Evolutionary conservation across 2,888 invertebrate species (phyloP).

Genomic region (Rhyacophila evoluta): DNA sequence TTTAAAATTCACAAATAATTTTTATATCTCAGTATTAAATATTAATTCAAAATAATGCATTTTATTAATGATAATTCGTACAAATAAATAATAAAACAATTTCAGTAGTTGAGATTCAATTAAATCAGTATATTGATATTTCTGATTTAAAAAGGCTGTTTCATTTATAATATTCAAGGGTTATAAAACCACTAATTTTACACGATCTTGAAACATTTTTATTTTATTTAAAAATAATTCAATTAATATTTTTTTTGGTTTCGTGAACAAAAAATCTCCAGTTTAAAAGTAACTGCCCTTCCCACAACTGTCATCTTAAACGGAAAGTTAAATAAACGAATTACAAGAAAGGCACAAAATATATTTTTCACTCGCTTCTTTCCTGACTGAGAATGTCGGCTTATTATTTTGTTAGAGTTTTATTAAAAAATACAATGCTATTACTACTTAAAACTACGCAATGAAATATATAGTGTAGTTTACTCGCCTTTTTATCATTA

Average conservation of each 20-base stretch:
- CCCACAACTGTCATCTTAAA: constrained; percentile 8
- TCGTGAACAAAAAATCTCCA: background rate
- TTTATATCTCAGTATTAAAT: too few species aligned
- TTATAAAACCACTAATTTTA: background rate
- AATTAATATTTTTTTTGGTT: background rate
- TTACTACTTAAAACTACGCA: background rate
- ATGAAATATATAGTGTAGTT: too few species aligned
- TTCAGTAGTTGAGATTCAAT: too few species aligned
- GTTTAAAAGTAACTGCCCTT: background rate
- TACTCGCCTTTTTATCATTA: too few species aligned
- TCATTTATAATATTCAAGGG: too few species aligned
- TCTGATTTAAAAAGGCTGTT: too few species aligned
- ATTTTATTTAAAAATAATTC: background rate
- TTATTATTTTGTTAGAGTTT: background rate
- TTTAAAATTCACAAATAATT: too few species aligned
- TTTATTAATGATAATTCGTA: too few species aligned
- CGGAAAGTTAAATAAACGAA: constrained; percentile 36
- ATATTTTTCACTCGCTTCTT: background rate
- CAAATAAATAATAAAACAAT: too few species aligned
- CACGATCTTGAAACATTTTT: background rate
- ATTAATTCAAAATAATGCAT: too few species aligned
- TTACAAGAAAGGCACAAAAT: background rate
- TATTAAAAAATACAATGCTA: background rate
- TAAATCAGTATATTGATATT: too few species aligned
- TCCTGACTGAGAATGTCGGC: background rate